Conservation (phyloP, 2,888 invertebrate species). For the Eurois occulta region DNA sequence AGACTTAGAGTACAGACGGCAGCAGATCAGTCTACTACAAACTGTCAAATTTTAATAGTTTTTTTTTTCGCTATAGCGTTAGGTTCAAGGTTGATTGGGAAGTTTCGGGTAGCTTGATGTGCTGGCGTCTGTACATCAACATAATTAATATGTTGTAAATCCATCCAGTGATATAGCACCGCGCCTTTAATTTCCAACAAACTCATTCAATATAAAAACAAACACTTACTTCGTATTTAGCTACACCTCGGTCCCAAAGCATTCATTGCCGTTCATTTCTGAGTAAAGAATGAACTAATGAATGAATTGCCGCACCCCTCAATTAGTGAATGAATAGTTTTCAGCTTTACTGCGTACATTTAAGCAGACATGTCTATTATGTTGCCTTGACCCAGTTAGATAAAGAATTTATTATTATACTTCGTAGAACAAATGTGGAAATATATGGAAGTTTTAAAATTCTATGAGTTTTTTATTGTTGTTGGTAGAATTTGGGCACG, state of each 20-base stretch:
- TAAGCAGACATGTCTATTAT: conserved; percentile 52
- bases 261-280: conserved; percentile 49
- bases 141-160: neutral
- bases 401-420: conserved; percentile 35
- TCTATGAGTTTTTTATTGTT: conserved; percentile 43
- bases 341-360: conserved; percentile 44
- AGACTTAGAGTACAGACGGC: too few relatives aligned
- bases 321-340: conserved; percentile 52
- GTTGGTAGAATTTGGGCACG: conserved; percentile 3
- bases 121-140: too few relatives aligned
- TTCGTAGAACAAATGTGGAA: conserved; percentile 49
- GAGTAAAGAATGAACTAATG: conserved; percentile 56
- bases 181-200: conserved; percentile 1
- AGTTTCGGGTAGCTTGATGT: too few relatives aligned
- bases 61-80: too few relatives aligned
- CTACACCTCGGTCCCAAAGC: conserved; percentile 20
- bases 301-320: conserved; percentile 55
- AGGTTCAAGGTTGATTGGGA: too few relatives aligned
- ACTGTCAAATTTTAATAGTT: too few relatives aligned
- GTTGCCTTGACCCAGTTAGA: conserved; percentile 68
- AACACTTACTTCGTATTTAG: conserved; percentile 50
- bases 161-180: conserved; percentile 3
- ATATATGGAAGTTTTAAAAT: conserved; percentile 27
- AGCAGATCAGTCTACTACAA: too few relatives aligned
- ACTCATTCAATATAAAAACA: neutral